A percentile compares a stretch with the other conserved stretches of the same genome.
Conservation (phyloP, 2,113 vertebrate species). For the Coptodon bakossiorum region DNA sequence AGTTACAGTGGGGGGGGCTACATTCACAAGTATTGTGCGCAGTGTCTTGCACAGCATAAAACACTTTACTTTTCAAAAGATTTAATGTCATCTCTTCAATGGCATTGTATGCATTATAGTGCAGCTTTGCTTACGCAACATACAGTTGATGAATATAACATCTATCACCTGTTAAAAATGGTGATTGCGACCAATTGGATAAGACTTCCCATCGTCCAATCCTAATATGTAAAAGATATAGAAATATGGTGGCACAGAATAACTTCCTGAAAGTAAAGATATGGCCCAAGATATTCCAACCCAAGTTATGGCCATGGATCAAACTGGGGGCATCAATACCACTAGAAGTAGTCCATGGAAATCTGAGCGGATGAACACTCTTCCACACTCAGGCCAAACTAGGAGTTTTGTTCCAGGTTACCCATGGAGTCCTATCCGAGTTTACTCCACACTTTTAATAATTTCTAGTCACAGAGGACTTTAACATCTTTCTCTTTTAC, state of each 20-base stretch:
- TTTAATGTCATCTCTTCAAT: not conserved
- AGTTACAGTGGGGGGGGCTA: not conserved
- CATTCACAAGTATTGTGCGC: not conserved
- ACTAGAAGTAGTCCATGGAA: constrained; percentile 7
- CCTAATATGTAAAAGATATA: not conserved
- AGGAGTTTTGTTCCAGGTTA: not conserved
- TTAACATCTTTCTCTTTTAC: not conserved
- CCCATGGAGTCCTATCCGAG: not conserved
- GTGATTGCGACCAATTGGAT: not conserved
- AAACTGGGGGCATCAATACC: constrained; percentile 1
- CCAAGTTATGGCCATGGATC: not conserved
- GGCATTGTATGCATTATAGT: not conserved
- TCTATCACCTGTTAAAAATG: not conserved
- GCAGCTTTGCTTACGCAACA: not conserved
- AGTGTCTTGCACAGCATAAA: not conserved
- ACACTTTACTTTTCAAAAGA: not conserved
- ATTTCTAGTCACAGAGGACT: not conserved
- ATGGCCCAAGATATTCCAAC: constrained; percentile 12
- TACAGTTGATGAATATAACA: not conserved
- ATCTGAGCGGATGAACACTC: not conserved
- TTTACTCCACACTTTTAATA: not conserved
- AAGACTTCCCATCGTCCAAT: not conserved
- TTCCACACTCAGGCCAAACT: not conserved
- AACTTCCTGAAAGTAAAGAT: not conserved
- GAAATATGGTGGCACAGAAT: constrained; percentile 10